phyloP scores from a whole-genome alignment of 2,888 invertebrate species.

The Drosophila austrosaltans region DNA sequence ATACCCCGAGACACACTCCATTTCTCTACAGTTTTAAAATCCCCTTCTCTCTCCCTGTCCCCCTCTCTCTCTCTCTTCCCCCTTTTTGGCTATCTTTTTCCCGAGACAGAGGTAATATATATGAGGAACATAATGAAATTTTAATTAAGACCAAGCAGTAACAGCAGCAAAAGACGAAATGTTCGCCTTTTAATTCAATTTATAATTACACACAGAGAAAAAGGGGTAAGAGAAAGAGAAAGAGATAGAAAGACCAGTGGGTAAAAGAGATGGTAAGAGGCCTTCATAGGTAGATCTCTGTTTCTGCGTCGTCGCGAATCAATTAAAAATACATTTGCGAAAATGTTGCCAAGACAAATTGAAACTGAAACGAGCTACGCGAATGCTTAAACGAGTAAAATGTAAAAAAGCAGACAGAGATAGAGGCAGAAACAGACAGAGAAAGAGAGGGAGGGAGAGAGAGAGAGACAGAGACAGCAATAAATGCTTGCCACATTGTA shows the following conservation, averaged over 20 bases:
- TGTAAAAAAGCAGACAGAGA: slow-evolving; percentile 1
- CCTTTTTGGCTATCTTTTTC: slow-evolving; percentile 2
- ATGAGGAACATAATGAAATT: slow-evolving; percentile 66
- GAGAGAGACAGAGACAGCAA: not conserved
- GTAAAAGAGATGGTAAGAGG: not conserved
- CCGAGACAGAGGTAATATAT: slow-evolving; percentile 25
- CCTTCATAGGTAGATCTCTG: slow-evolving; percentile 13
- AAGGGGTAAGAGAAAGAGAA: not conserved
- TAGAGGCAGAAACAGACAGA: not conserved
- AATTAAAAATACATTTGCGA: slow-evolving; percentile 66
- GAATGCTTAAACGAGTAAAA: slow-evolving; percentile 50
- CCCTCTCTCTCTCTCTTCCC: slow-evolving; percentile 5
- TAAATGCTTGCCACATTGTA: slow-evolving; percentile 47
- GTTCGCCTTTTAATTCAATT: slow-evolving; percentile 71
- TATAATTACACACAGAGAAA: slow-evolving; percentile 60
- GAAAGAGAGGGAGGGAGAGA: not conserved
- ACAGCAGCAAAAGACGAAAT: slow-evolving; percentile 52
- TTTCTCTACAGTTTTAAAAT: no score
- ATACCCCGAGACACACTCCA: slow-evolving; percentile 30
- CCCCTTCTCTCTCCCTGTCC: not conserved
- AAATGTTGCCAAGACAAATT: slow-evolving; percentile 57
- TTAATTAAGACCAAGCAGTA: slow-evolving; percentile 67
- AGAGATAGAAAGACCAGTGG: not conserved
- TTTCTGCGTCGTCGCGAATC: slow-evolving; percentile 47
- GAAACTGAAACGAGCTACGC: slow-evolving; percentile 49